A percentile compares a stretch with the other conserved stretches of the same genome.
phyloP scores from a whole-genome alignment of 1,140 invertebrate species.

The Tetramorium alpestre region DNA sequence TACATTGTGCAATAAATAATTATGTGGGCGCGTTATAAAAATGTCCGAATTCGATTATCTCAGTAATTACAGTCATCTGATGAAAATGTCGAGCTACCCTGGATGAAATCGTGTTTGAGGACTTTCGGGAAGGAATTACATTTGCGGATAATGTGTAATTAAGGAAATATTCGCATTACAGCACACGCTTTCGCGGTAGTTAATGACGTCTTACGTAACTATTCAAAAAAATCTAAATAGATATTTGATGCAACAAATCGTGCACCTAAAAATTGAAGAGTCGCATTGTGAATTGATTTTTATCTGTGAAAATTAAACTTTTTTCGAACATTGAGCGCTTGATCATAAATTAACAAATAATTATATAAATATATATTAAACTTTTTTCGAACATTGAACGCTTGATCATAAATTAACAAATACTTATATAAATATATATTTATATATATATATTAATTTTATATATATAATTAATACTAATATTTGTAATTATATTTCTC shows the following conservation, averaged over 20 bases:
- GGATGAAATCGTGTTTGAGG: conserved; percentile 12
- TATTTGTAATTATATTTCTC: conserved; percentile 25
- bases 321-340: background rate
- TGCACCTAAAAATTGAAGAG: background rate
- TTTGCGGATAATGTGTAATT: conserved; percentile 38
- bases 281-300: background rate
- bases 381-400: background rate
- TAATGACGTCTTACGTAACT: conserved; percentile 38
- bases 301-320: background rate
- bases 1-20: conserved; percentile 32
- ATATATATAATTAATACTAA: background rate
- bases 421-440: background rate
- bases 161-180: conserved; percentile 24
- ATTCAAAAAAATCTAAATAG: conserved; percentile 9
- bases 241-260: conserved; percentile 10
- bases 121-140: conserved; percentile 28
- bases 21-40: background rate
- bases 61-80: conserved; percentile 27
- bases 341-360: background rate
- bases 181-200: background rate
- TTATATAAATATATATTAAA: background rate
- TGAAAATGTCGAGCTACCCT: background rate
- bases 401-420: conserved; percentile 10
- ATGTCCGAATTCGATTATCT: conserved; percentile 46
- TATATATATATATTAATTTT: too few species aligned